Base-by-base conservation (phyloP, 2,888 invertebrate genomes). In the Dasysyrphus albostriatus region DNA sequence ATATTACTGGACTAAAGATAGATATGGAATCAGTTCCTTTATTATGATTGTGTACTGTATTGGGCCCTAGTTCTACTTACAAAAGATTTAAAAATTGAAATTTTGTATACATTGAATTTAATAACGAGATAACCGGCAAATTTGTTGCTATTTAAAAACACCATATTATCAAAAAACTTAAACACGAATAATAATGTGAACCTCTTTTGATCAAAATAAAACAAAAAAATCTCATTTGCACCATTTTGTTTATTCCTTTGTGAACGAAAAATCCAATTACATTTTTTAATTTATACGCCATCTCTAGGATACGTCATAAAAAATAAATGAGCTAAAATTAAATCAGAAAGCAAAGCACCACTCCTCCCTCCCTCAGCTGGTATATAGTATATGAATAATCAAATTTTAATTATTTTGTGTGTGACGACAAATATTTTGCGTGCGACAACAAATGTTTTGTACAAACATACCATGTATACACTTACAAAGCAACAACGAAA, bases 351-450 rank as follows among this genome's bases (percentile, higher is more conserved):
- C 44, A 58, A 37, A 42, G 54, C 3, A 1, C 5, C 24, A 24
- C 3, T 24, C 32, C 58, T 12, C 34, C 58, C 5, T 6, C 9
- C 32, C 44, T 34, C 51, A 7, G 8, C 14, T 10, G 10, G n/a
- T n/a, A n/a, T n/a, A n/a, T 24, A 67, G 24, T 69, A 47, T 69
- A 47, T 69, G 76, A 37, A 58, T 69, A 67, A 58, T 47, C 29
- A 76, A 59, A 67, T 59, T 76, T 76, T 69, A 69, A 69, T 69
- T 70, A 61, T 77, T 77, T 61, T 69, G 32, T 61, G 39, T 77
- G 42, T 51, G 59, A 10, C 49, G 49, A 69, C 47, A 70, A 51
- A 42, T 65, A 65, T 65, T 65, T 34, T 65, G 65, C 65, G 47
- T 65, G 65, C 6, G 65, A 47, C 29, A 65, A 47, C 65, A 65